phyloP scores from a whole-genome alignment of 2,113 vertebrate species.

The Orthonyx spaldingii region DNA sequence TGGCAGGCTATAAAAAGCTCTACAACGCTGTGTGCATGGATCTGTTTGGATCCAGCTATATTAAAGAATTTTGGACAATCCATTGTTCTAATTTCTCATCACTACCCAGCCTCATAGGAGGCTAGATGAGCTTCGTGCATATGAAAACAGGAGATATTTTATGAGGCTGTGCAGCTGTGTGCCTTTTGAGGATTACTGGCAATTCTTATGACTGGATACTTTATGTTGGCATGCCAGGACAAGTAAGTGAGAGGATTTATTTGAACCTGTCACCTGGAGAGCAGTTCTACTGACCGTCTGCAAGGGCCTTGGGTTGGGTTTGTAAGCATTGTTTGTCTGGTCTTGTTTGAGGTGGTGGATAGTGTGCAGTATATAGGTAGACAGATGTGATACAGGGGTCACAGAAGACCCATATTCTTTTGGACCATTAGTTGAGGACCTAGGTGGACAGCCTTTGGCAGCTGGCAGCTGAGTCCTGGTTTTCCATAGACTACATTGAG shows the following conservation, averaged over 20 bases:
- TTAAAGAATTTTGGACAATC: neutral
- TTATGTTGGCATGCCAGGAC: neutral
- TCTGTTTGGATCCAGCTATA: neutral
- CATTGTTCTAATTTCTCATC: neutral
- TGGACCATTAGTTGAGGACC: neutral
- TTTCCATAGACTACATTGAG: neutral
- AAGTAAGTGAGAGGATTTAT: neutral
- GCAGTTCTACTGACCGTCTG: neutral
- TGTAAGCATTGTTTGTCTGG: neutral
- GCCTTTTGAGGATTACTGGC: neutral
- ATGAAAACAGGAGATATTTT: neutral
- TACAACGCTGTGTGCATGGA: neutral
- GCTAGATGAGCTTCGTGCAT: neutral
- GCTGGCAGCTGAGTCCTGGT: neutral
- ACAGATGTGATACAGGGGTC: neutral
- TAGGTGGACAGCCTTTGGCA: neutral
- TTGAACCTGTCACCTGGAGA: neutral
- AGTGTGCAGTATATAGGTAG: neutral
- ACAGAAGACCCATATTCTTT: neutral
- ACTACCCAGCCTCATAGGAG: neutral
- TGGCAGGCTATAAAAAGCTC: conserved; percentile 20
- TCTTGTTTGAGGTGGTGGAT: neutral
- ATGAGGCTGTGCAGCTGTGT: neutral
- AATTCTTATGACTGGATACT: neutral
- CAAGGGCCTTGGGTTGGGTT: neutral